Conservation (phyloP, 1,140 invertebrate species). For the Liolophura sinensis region DNA sequence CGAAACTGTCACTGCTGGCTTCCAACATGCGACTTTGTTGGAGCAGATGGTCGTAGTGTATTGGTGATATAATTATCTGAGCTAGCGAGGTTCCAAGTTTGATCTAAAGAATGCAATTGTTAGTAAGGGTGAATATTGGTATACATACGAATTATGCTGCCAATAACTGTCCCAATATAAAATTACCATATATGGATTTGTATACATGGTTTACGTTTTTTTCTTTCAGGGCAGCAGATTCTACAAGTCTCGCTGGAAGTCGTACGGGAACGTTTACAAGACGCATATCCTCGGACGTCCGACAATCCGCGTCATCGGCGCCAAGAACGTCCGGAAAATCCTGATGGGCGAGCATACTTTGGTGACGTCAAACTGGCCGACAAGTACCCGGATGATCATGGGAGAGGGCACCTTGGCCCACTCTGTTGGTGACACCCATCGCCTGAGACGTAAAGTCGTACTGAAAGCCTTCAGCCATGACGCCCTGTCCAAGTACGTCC, state of each 20-base stretch:
- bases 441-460: constrained; percentile 28
- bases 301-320: constrained; percentile 43
- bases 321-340: constrained; percentile 37
- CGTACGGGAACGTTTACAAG: constrained; percentile 45
- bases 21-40: too few species aligned
- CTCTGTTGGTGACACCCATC: constrained; percentile 31
- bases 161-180: too few species aligned
- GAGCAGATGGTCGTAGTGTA: too few species aligned
- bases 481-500: constrained; percentile 33
- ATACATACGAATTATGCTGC: too few species aligned
- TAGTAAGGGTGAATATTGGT: too few species aligned
- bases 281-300: constrained; percentile 47
- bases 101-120: too few species aligned
- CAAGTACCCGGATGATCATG: constrained; percentile 33
- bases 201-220: too few species aligned
- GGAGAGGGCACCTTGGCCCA: constrained; percentile 33
- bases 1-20: too few species aligned
- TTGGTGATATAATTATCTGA: too few species aligned
- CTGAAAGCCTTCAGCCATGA: constrained; percentile 38
- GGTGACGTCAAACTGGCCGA: constrained; percentile 43
- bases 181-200: too few species aligned
- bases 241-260: constrained; percentile 25
- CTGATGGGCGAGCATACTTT: constrained; percentile 39
- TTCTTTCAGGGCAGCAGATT: constrained; percentile 33
- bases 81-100: too few species aligned